Evolutionary conservation across 2,113 vertebrate species (phyloP), one percentile per base, ranked within the genome.

Genomic region (Scalopus aquaticus): DNA sequence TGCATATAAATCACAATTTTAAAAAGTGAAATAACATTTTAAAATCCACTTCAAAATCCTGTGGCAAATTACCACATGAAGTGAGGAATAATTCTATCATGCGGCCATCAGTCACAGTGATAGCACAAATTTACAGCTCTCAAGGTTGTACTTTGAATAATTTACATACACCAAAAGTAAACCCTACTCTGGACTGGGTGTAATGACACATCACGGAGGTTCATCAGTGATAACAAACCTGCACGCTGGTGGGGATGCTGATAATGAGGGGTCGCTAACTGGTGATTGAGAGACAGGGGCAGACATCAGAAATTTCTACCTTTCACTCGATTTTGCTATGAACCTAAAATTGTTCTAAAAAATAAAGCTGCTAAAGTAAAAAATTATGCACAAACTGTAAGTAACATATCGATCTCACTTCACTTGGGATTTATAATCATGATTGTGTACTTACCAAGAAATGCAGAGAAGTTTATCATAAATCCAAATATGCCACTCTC

Each of bases 401-500:
- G 54, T 17, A 35, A 49, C n/a, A 51, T 1, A 79, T 65, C 49
- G 6, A 56, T 56, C n/a, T 87, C 3, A 24, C 17, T 80, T 91
- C n/a, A 51, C 4, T 6, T 70, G 11, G 77, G 20, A 73, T 10
- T 84, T 56, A 49, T 51, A 90, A 32, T 64, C 51, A 78, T 42
- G 42, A 72, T 37, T 42, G 28, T 16, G 76, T 81, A 97, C 98
- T 89, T 98, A 99, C 99, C 99, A 98, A 99, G 98, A 97, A 99
- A 98, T 44, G 99, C 98, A 56, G 99, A 98, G 93, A 99, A 97
- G 86, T 99, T 99, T 49, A 99, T 99, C 99, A 99, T 99, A 97
- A 99, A 98, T 42, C 99, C 99, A 97, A 99, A 99, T 67, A 99
- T 97, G 62, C 99, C 99, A 39, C 99, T 99, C 96, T 99, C 99